Evolutionary conservation across 2,888 invertebrate genomes (phyloP).

Genomic region (Bimastos eiseni): DNA sequence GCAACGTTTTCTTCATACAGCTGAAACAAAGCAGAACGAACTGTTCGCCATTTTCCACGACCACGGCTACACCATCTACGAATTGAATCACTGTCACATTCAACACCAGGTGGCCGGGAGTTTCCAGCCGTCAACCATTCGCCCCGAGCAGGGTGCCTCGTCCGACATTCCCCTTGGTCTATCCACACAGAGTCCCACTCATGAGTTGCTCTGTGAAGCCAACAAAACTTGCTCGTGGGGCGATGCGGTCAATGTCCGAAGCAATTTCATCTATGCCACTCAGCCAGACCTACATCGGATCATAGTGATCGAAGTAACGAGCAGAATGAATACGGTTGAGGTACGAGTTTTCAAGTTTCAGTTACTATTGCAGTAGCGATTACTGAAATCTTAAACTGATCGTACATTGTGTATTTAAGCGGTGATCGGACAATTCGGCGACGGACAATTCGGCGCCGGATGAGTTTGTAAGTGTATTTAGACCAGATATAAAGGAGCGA

Average conservation of each 20-base stretch:
- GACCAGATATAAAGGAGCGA: no score
- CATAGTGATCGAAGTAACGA: conserved; percentile 35
- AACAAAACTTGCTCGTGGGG: conserved; percentile 36
- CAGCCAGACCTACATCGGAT: conserved; percentile 33
- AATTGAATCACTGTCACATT: conserved; percentile 73
- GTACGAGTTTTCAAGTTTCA: conserved; percentile 23
- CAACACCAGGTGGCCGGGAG: conserved; percentile 74
- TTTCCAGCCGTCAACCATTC: conserved; percentile 60
- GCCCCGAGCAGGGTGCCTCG: not conserved
- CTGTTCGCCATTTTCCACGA: conserved; percentile 73
- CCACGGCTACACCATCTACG: conserved; percentile 75
- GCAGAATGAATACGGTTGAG: conserved; percentile 36
- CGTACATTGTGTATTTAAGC: no score
- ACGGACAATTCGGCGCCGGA: no score
- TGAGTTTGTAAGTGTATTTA: no score
- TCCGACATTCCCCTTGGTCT: not conserved
- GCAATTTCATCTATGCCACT: conserved; percentile 30
- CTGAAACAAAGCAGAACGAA: not conserved
- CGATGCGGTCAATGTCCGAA: conserved; percentile 28
- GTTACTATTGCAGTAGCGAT: no score
- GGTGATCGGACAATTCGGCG: no score
- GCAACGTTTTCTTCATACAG: not conserved
- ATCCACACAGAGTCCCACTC: not conserved
- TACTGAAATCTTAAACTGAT: no score
- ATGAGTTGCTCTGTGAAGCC: not conserved